Base-by-base conservation (phyloP, 2,888 invertebrate species). In the Apodemia duryi region DNA sequence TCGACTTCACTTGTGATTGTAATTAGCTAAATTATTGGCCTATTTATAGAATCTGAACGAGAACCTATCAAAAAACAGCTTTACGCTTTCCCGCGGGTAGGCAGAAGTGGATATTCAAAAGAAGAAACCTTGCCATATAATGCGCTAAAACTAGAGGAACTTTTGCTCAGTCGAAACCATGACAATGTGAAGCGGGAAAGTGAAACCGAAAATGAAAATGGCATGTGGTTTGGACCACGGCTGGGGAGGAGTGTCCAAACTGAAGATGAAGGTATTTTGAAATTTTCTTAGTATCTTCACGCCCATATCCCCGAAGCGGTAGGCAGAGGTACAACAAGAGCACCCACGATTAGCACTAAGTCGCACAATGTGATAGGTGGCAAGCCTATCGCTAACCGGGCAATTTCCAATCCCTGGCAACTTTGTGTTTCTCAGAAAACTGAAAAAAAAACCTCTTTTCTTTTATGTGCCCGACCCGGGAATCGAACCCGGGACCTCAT, bases 221-320 rank as follows among this genome's bases (percentile, higher is more conserved):
- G 84, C n/a, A 92, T 95, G 84, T 95, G 95, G 95, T 95, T 95
- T 73, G 95, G 95, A 51, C 95, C 95, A 0, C 86, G 95, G 60
- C 85, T 95, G 35, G 95, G 94, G 66, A 88, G 94, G 68, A 80
- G 86, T 0, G 86, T 85, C 68, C 91, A 87, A 74, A 82, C 71
- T 51, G 80, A 81, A 41, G 82, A 85, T 9, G 84, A 85, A 67
- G 86, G 89, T 87, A 77, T 51, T 57, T 10, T 9, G 41, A 62
- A 7, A 11, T n/a, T 41, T 29, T 43, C 57, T 10, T 21, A 11
- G 13, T 11, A 21, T 21, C 10, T 1, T 43, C 43, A 43, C 21
- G 21, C 21, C 21, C 21, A 21, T 21, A 21, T 21, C 21, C 21
- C 21, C 21, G 21, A 21, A 21, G 21, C 21, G 0, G 21, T 21